Base-by-base conservation (phyloP, 2,113 vertebrate genomes). In the Gila orcuttii region DNA sequence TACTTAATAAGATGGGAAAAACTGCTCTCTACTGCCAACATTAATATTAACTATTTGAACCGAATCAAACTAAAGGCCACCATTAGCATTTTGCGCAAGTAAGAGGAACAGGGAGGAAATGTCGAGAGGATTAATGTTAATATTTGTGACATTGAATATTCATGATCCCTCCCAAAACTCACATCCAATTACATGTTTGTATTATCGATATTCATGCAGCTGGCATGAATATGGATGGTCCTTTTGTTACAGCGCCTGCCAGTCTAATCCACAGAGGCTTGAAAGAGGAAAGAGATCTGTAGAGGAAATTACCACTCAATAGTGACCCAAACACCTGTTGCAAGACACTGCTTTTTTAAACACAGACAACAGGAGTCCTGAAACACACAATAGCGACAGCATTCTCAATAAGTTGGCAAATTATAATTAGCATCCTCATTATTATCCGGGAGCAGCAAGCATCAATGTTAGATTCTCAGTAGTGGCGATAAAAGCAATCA, bases 171-270 rank as follows among this genome's bases (percentile, higher is more conserved):
- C 36, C 60, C 79, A 86, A 84, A 81, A 66, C 77, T 83, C 60
- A 79, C 76, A 79, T 75, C 85, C 73, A 86, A 88, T 88, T 88
- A 75, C 42, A 66, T 52, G 82, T 85, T 83, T 84, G 39, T 52
- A 71, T 82, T 66, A 84, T 86, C 82, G 73, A 84, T 84, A 86
- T 84, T 66, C 73, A 84, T 69, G 81, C 78, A 75, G 68, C 68
- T 47, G 17, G 45, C 73, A 86, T 81, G 85, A 86, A 84, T 86
- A 88, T 79, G 85, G 6, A 86, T 75, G 82, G 47, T 55, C 55
- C 62, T 84, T 60, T 36, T 86, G 64, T 80, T 71, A 31, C 39
- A 80, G 52, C 47, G 77, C n/a, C 79, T 64, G 52, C 62, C 42
- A 47, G 36, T 59, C 57, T 36, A 74, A 74, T 86, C 69, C 64